Evolutionary conservation across 2,797 vertebrate genomes (phyloP), one percentile per base, ranked within the genome.

Genomic region (Typhlichthys eigenmanni): DNA sequence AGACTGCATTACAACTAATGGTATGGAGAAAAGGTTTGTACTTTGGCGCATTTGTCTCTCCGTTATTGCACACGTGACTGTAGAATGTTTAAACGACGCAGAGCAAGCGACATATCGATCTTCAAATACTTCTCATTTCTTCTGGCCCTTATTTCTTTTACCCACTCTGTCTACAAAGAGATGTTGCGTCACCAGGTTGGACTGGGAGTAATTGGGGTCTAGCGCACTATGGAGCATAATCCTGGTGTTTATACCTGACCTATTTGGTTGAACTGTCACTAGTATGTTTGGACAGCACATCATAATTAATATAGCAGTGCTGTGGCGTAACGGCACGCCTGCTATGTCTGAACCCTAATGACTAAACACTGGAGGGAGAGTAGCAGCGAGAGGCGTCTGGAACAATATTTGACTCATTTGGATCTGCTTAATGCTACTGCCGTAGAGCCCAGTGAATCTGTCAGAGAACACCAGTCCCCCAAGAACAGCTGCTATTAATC

Each of bases 231-330:
- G 88, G 87, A 92, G 94, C 94, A 78, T 89, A 91, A 94, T 91
- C 89, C 93, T 88, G 93, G 92, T 91, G 92, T 84, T 82, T 90
- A 88, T 94, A 95, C 96, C 95, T 95, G 94, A 92, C 94, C 91
- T 94, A 93, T 97, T 95, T 94, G 92, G 88, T 92, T 92, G 93
- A 94, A 91, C 93, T 96, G 95, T 93, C 95, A 95, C 92, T 93
- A 92, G 93, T 94, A 81, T 83, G 94, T 95, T 94, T 95, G 93
- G 94, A 89, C 91, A 90, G 90, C 88, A 84, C 89, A 94, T 93
- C 94, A 94, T 96, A 95, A 97, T 94, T 93, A 95, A 97, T 96
- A 94, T 90, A 84, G 91, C 89, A 81, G 89, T 87, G 90, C 92
- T 92, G 91, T 85, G 74, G 88, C 86, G 85, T 85, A 92, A 92